Evolutionary conservation across 2,113 vertebrate genomes (phyloP).

Genomic region (Pterophyllum scalare): DNA sequence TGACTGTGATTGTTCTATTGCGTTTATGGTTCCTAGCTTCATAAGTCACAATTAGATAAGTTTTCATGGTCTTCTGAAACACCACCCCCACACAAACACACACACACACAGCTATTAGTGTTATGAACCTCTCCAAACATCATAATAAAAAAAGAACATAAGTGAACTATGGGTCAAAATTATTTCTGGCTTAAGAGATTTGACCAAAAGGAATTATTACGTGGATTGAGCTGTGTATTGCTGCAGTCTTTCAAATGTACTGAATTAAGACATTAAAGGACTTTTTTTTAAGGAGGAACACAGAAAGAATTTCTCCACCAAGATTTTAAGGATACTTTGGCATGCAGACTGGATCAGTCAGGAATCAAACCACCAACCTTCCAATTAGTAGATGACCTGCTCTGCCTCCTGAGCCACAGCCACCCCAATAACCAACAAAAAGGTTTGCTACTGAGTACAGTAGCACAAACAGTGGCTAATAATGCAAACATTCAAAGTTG

Average conservation of each 20-base stretch:
- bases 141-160: neutral
- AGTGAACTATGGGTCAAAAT: conserved; percentile 20
- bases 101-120: neutral
- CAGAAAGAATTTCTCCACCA: conserved; percentile 16
- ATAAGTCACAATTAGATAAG: conserved; percentile 13
- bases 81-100: neutral
- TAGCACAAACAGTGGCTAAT: neutral
- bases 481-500: neutral
- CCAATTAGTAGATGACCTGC: too few species aligned
- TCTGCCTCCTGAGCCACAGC: too few species aligned
- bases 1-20: conserved; percentile 24
- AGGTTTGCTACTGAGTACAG: neutral
- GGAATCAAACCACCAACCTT: too few species aligned
- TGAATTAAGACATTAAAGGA: conserved; percentile 18
- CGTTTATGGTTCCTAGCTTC: conserved; percentile 8
- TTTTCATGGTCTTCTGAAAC: neutral
- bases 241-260: neutral
- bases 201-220: conserved; percentile 29
- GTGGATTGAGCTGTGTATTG: conserved; percentile 4
- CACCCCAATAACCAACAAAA: too few species aligned
- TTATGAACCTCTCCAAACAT: conserved; percentile 13
- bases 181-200: conserved; percentile 17
- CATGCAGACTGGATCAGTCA: too few species aligned
- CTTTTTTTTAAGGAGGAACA: neutral
- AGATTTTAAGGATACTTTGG: neutral